Evolutionary conservation across 2,888 invertebrate genomes (phyloP), one percentile per base, ranked within the genome.

Genomic region (Pecten maximus): DNA sequence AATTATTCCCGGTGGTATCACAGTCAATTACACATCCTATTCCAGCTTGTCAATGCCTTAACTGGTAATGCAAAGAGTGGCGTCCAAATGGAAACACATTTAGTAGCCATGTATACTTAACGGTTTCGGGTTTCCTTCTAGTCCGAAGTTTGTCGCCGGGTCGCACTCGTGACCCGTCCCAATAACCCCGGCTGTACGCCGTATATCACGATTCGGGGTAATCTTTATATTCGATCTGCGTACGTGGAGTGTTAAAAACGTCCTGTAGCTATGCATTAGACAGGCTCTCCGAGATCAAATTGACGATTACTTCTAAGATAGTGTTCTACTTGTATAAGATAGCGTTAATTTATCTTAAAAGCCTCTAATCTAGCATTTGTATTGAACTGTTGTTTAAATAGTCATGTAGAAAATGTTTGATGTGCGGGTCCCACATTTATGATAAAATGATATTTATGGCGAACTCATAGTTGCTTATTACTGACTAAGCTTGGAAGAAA

Each of bases 61-160:
- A 74, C 74, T 1, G 74, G 10, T 74, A 74, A 74, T 74, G 74
- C 23, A 74, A 74, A 74, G 74, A 74, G 28, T 74, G 28, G 10
- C 6, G 28, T 35, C 74, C 74, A 74, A 74, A 74, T 74, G 74
- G 74, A 74, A 74, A 28, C 74, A 74, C 74, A 74, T 74, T 74
- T 74, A 74, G 28, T 35, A 35, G 35, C 35, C 28, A 74, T 74
- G 74, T 74, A 74, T 74, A 28, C 74, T 74, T 74, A 74, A 35
- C 35, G 23, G 74, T 28, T 74, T 74, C 28, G 23, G 10, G 28
- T 74, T 74, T 4, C 60, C n/a, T 28, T 0, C 28, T 28, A 44
- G n/a, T 1, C 74, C 28, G 74, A 35, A 35, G 74, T 74, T 35
- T 74, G 74, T 74, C 74, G 74, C 74, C 74, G 15, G 28, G 74